Percentiles rank a stretch among this genome's conserved stretches.
Conservation (phyloP, 1,140 invertebrate species). For the Camponotus vicinus region DNA sequence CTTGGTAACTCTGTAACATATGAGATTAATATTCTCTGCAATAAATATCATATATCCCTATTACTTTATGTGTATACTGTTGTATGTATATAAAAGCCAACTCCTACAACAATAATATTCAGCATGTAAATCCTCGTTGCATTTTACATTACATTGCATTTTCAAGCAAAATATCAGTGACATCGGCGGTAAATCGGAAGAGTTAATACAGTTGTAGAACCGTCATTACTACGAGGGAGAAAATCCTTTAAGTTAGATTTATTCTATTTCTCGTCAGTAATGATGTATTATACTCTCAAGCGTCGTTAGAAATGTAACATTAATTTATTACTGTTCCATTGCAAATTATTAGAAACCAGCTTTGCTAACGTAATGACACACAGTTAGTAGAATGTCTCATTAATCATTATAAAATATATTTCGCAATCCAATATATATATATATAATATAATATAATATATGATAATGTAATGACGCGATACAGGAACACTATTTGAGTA, state of each 20-base stretch:
- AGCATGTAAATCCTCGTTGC: slow-evolving; percentile 48
- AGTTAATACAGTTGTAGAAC: slow-evolving; percentile 61
- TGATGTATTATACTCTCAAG: slow-evolving; percentile 57
- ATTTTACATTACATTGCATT: slow-evolving; percentile 68
- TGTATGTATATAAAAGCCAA: slow-evolving; percentile 8
- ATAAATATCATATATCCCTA: slow-evolving; percentile 1
- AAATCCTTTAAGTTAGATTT: slow-evolving; percentile 70
- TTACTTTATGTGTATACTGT: slow-evolving; percentile 5
- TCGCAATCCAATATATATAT: not conserved
- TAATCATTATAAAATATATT: not conserved
- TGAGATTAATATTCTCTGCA: slow-evolving; percentile 25
- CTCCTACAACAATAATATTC: slow-evolving; percentile 63
- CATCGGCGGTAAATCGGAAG: slow-evolving; percentile 67
- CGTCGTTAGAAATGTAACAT: slow-evolving; percentile 55
- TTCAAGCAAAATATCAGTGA: slow-evolving; percentile 69
- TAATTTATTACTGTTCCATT: slow-evolving; percentile 42
- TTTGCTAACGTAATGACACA: slow-evolving; percentile 20
- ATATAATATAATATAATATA: not conserved
- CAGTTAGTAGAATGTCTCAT: not conserved
- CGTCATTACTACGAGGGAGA: slow-evolving; percentile 62
- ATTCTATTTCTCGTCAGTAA: slow-evolving; percentile 59
- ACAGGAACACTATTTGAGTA: slow-evolving; percentile 7
- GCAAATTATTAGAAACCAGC: slow-evolving; percentile 38
- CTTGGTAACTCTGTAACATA: slow-evolving; percentile 3
- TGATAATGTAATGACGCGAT: slow-evolving; percentile 9